phyloP scores from a whole-genome alignment of 2,888 invertebrate species.

The Cyrtodaria siliqua region DNA sequence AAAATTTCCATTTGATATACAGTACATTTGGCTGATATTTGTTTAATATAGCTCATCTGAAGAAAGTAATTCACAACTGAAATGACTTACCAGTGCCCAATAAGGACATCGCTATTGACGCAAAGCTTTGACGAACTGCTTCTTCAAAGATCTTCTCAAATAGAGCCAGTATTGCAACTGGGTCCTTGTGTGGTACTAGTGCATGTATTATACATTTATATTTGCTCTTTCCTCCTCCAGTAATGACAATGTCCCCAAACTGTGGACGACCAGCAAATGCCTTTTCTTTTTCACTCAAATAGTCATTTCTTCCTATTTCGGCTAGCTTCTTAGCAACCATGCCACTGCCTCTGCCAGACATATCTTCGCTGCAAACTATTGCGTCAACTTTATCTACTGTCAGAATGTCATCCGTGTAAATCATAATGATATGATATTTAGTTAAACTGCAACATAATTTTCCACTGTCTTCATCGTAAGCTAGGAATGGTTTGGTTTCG shows the following conservation, averaged over 20 bases:
- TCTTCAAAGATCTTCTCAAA: conserved; percentile 11
- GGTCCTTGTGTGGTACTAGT: conserved; percentile 5
- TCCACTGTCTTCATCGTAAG: no score
- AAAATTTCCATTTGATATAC: no score
- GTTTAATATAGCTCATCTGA: no score
- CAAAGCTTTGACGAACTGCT: background rate
- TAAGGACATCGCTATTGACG: conserved; percentile 30
- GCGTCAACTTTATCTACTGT: conserved; percentile 16
- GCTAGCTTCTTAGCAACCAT: conserved; percentile 18
- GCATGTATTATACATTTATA: conserved; percentile 30
- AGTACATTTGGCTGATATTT: no score
- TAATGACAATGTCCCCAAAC: conserved; percentile 20
- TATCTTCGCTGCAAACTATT: conserved; percentile 45
- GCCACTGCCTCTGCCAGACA: conserved; percentile 10
- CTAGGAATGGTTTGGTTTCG: no score
- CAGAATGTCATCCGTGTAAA: conserved; percentile 23
- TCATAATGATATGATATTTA: background rate
- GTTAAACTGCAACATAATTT: no score
- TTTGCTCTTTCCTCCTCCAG: conserved; percentile 18
- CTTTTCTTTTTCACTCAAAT: conserved; percentile 6
- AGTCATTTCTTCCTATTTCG: conserved; percentile 21
- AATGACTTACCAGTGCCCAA: conserved; percentile 37
- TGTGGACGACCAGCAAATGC: background rate
- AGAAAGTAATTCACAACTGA: no score
- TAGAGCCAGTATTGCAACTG: background rate